Evolutionary conservation across 1,140 invertebrate genomes (phyloP).

Genomic region (Apis laboriosa): DNA sequence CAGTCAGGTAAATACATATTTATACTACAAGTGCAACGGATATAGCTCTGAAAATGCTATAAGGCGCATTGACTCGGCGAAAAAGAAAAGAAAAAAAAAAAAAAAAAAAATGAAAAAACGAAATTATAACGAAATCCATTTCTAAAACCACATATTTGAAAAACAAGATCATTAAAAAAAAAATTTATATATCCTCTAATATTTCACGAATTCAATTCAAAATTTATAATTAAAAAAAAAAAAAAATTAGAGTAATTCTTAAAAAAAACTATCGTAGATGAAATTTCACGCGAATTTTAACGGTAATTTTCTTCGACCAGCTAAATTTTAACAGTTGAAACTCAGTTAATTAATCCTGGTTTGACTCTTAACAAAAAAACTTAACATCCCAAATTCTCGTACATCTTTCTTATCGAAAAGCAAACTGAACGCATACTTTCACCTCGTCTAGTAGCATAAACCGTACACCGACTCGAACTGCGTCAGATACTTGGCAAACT

Average conservation of each 20-base stretch:
- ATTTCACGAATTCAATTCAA: too few species aligned
- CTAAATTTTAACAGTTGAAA: too few species aligned
- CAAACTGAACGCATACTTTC: neutral
- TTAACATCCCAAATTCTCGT: too few species aligned
- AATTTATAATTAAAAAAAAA: too few species aligned
- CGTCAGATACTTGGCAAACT: neutral
- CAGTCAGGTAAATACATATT: constrained; percentile 27
- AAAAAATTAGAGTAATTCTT: too few species aligned
- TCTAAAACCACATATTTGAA: too few species aligned
- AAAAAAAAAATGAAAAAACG: neutral
- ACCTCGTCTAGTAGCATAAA: neutral
- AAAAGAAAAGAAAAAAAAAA: neutral
- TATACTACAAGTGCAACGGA: constrained; percentile 3
- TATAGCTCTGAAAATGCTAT: neutral
- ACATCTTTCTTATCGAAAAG: neutral
- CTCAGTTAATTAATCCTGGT: too few species aligned
- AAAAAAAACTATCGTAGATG: too few species aligned
- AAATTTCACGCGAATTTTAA: too few species aligned
- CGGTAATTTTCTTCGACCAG: too few species aligned
- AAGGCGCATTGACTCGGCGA: neutral
- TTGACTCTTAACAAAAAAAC: too few species aligned
- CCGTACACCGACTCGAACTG: neutral
- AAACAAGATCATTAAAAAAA: neutral
- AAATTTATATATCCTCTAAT: too few species aligned
- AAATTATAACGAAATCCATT: neutral